A percentile compares a stretch with the other conserved stretches of the same genome.
These are phyloP conservation scores for Biston stratarius DNA, from an alignment of 2,888 invertebrate genomes.

Conservation along the genomic window DNA sequence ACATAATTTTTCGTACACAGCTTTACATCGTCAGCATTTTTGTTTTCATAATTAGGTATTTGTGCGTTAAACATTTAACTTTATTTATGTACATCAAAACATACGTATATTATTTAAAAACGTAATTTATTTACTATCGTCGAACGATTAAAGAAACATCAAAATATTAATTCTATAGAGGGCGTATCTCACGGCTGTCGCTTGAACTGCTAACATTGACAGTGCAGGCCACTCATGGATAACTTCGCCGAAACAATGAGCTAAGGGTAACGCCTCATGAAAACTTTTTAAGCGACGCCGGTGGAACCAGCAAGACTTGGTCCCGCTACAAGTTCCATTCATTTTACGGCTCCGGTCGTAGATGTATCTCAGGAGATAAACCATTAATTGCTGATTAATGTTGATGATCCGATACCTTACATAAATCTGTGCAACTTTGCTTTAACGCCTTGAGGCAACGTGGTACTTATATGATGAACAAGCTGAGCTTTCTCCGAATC, in stretches of 20 bases:
- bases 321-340: slow-evolving; percentile 15
- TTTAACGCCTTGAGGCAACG: too few species aligned
- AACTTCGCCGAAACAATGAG: slow-evolving; percentile 61
- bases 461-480: neutral
- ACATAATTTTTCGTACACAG: slow-evolving; percentile 76
- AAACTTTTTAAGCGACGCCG: slow-evolving; percentile 3
- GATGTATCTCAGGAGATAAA: neutral
- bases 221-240: slow-evolving; percentile 55
- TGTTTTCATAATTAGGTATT: slow-evolving; percentile 72
- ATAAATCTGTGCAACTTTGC: too few species aligned
- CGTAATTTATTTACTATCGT: slow-evolving; percentile 79
- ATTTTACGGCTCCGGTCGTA: neutral
- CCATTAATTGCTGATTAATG: too few species aligned
- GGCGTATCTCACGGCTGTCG: slow-evolving; percentile 43
- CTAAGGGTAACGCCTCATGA: slow-evolving; percentile 62
- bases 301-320: slow-evolving; percentile 39
- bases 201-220: slow-evolving; percentile 45
- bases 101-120: slow-evolving; percentile 82
- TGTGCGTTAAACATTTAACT: slow-evolving; percentile 86
- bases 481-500: neutral
- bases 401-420: too few species aligned
- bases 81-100: slow-evolving; percentile 86
- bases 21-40: slow-evolving; percentile 73
- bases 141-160: slow-evolving; percentile 74
- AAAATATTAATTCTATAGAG: slow-evolving; percentile 69